A percentile compares a stretch with the other conserved stretches of the same genome.
Conservation (phyloP, 2,113 vertebrate species). For the Herpetotheres cachinnans region DNA sequence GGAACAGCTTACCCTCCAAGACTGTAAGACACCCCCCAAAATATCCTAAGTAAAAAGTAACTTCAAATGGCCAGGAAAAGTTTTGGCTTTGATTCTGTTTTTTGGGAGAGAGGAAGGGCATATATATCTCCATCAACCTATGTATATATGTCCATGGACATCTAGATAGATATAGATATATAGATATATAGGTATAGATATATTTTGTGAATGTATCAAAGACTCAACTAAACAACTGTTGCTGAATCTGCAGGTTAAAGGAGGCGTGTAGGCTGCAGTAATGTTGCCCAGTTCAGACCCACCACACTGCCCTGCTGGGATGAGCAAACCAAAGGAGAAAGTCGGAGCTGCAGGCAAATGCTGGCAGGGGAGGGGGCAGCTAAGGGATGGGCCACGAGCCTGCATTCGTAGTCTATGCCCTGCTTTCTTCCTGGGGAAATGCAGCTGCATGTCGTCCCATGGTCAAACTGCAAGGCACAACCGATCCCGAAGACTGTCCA, state of each 20-base stretch:
- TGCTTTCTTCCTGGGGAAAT: neutral
- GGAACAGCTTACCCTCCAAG: neutral
- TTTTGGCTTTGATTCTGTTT: rapidly evolving
- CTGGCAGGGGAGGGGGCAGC: neutral
- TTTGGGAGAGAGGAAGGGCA: neutral
- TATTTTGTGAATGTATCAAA: neutral
- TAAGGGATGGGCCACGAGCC: neutral
- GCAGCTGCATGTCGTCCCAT: neutral
- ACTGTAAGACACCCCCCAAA: neutral
- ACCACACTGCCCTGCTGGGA: rapidly evolving
- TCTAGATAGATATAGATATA: neutral
- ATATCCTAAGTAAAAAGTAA: neutral
- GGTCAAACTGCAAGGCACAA: neutral
- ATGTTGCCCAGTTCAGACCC: neutral
- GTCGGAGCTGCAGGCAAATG: neutral
- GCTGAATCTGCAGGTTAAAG: neutral
- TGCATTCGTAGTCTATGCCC: neutral
- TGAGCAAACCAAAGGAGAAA: neutral
- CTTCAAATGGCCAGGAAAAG: neutral
- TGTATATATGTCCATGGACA: neutral
- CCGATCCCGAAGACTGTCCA: neutral
- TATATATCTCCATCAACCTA: neutral
- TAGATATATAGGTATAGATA: neutral
- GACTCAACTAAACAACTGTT: neutral
- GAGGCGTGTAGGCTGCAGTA: neutral